Percentiles rank a stretch among this genome's conserved stretches.
Evolutionary conservation across 2,888 invertebrate genomes (phyloP).

Genomic region (Serrognathus titanus): DNA sequence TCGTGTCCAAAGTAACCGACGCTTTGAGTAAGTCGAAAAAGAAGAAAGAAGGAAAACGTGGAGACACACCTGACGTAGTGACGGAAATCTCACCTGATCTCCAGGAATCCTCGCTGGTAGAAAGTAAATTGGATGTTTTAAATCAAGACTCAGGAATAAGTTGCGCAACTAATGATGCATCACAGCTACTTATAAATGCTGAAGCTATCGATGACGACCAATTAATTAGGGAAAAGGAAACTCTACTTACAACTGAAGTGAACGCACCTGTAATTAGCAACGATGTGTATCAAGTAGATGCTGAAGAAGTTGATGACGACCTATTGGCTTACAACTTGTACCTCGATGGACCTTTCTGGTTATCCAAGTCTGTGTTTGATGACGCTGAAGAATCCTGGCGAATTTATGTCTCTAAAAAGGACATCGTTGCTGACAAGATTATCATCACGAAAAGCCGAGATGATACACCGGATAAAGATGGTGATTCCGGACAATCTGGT

Average conservation of each 20-base stretch:
- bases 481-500: slow-evolving; percentile 60
- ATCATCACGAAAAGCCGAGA: slow-evolving; percentile 28
- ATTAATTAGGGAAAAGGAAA: neutral
- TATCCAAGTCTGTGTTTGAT: slow-evolving; percentile 59
- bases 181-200: neutral
- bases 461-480: slow-evolving; percentile 54
- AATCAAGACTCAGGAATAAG: no score
- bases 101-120: neutral
- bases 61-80: neutral
- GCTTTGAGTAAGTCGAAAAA: slow-evolving; percentile 12
- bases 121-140: neutral
- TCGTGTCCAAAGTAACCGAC: slow-evolving; percentile 16
- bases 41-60: slow-evolving; percentile 12
- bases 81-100: neutral
- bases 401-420: slow-evolving; percentile 51
- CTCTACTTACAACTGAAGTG: no score
- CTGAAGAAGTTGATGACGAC: neutral
- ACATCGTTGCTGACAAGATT: slow-evolving; percentile 31
- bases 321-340: slow-evolving; percentile 9
- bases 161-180: no score
- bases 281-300: neutral
- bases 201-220: neutral
- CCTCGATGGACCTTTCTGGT: slow-evolving; percentile 58
- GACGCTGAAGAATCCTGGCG: slow-evolving; percentile 65
- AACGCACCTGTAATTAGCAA: no score